phyloP scores from a whole-genome alignment of 1,140 invertebrate species.

The Nephila pilipes region DNA sequence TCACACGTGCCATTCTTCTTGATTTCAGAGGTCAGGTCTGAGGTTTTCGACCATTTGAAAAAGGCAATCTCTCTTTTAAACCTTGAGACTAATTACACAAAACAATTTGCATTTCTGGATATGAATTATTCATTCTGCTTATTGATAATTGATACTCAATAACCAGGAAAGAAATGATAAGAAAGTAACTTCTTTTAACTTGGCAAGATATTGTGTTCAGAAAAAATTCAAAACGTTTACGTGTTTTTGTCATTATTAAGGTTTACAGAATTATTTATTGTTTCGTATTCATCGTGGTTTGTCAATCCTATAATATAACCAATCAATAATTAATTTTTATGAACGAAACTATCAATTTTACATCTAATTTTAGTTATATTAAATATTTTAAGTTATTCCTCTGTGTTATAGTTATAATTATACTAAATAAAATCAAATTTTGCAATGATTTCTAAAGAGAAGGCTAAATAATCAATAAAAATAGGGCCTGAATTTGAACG shows the following conservation, averaged over 20 bases:
- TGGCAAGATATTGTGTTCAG: neutral
- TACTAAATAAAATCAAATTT: no score
- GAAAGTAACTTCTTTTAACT: neutral
- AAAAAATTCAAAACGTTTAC: neutral
- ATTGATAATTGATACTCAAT: neutral
- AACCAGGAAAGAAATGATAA: neutral
- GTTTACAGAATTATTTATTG: no score
- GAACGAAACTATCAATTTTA: no score
- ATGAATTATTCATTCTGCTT: neutral
- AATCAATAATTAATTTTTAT: no score
- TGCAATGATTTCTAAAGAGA: no score
- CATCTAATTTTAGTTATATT: no score
- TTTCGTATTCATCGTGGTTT: neutral
- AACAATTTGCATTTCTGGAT: neutral
- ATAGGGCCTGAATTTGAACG: no score
- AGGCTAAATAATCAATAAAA: no score
- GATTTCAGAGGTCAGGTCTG: neutral
- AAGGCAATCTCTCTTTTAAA: neutral
- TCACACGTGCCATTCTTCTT: neutral
- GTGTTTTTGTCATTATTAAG: no score
- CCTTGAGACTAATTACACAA: neutral
- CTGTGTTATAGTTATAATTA: no score
- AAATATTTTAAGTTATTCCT: no score
- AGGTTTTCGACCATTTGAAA: conserved; percentile 8
- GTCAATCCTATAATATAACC: neutral